Base-by-base conservation (phyloP, 2,797 vertebrate genomes). In the Pipistrellus pygmaeus region DNA sequence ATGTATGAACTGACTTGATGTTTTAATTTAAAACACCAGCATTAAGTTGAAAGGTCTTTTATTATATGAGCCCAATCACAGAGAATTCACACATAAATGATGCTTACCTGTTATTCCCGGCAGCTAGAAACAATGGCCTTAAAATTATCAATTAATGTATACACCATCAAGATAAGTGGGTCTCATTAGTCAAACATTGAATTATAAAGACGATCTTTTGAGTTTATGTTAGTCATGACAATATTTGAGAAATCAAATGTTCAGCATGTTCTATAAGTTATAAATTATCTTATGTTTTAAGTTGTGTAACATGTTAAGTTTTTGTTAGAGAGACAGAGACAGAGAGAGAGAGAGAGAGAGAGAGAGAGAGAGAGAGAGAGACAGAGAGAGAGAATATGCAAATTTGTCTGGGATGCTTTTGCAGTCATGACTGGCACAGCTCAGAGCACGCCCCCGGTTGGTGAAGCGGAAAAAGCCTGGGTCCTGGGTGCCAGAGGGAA, bases 1-100 rank as follows among this genome's bases (percentile, higher is more conserved):
- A 97, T 97, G 96, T 96, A 94, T 89, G 94, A 93, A 88, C 82
- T 87, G 73, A 90, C 94, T 96, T 97, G 91, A 96, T 95, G 51
- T 91, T 95, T 96, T 95, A 97, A 95, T 96, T 95, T 93, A 85
- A 98, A 97, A 85, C 77, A 95, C 0, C n/a, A 82, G 46, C 4
- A 60, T 62, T 77, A 96, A 90, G 83, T 96, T 95, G 86, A 97
- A 95, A 86, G 38, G n/a, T 86, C 88, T 93, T 41, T 44, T 86
- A 88, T 75, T 51, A 68, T 32, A 32, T 69, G 71, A 89, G 76
- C 75, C 90, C 96, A 85, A 85, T 95, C 83, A 84, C 68, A 95
- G 97, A 95, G 64, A 85, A 90, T 88, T 90, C 71, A 78, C 13
- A 69, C 25, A 81, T 69, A 82, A 41, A 73, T 90, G 97, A 75